Evolutionary conservation across 2,797 vertebrate species (phyloP), one percentile per base, ranked within the genome.

Genomic region (Hippopotamyrus pictus): DNA sequence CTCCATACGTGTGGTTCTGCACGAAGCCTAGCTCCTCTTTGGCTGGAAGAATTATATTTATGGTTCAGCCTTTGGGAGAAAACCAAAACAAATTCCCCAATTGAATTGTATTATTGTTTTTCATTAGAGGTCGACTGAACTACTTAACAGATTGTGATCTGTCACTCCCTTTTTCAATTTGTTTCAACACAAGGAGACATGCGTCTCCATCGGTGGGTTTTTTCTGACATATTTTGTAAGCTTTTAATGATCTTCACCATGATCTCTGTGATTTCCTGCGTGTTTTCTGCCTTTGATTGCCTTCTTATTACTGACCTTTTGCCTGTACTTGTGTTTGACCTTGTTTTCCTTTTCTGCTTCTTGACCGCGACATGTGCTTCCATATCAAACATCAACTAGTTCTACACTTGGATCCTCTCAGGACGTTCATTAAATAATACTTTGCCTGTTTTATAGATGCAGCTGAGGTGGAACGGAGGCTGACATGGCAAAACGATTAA

Each of bases 91-190:
- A 90, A 92, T 90, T 59, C 25, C 89, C 86, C 9, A 33, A 92
- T 94, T 91, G 90, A 90, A 91, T 91, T 92, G 89, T 91, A 90
- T 90, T 53, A 90, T 79, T 92, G 92, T 94, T 41, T 92, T 90
- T 88, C 33, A 57, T 37, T 88, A 89, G 88, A 84, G 41, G 69
- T 25, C 57, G 73, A 90, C 73, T 92, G 88, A 88, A 88, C 46
- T 73, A 65, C 59, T 53, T 88, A 46, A 89, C 22, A 92, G 93
- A 94, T 93, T 90, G 86, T 46, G 48, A 94, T 93, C 93, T 91
- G 22, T 62, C 25, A 79, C 89, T 89, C 33, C 33, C 50, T 41
- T 90, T 88, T 44, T 57, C 62, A 91, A 90, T 89, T 91, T 91
- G 84, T 90, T 91, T 90, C 62, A 88, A 90, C 46, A 65, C 48